Base-by-base conservation (phyloP, 64 coral and sea anemone species). In the Dendrophyllia cribrosa region DNA sequence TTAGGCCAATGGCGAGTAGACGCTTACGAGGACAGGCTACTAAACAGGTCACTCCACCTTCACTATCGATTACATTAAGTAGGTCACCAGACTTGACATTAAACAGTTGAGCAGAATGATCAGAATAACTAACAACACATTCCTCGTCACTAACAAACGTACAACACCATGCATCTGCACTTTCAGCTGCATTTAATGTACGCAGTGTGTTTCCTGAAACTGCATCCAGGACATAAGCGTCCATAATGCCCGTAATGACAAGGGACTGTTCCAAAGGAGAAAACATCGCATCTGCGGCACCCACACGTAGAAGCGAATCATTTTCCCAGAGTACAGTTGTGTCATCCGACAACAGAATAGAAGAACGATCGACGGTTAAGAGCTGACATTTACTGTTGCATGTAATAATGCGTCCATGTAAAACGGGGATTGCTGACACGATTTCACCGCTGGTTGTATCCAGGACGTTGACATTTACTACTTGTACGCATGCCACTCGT, bases 371-470 rank as follows among this genome's bases (percentile, higher is more conserved):
- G 16, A 1, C 8, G 7, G 56, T 64, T 43, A 82, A 17, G 4
- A 82, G 5, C 15, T 82, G 58, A 62, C 11, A 61, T 82, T 64
- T 82, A 82, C 58, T 82, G 6, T 82, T 82, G 34, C 78, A 82
- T 64, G 78, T 55, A 61, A 82, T 3, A 46, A 82, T 15, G 9
- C 43, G 46, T 9, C 74, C 19, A 52, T 9, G 14, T 19, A n/a
- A n/a, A 53, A 3, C 7, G 51, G 46, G 56, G 15, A 46, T 17
- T 6, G n/a, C 23, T 58, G 26, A 62, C 23, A 82, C 9, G 15
- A 82, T 62, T 11, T 82, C 34, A 19, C 22, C 56, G 8, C 56
- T 82, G 59, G 58, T 17, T 44, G 76, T 78, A 25, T 58, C 51
- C 58, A 82, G 22, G 34, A 45, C 7, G 13, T 43, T 44, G 1